A percentile compares a stretch with the other conserved stretches of the same genome.
Conservation (phyloP, 1,140 invertebrate species). For the Drosophila pseudoobscura region DNA sequence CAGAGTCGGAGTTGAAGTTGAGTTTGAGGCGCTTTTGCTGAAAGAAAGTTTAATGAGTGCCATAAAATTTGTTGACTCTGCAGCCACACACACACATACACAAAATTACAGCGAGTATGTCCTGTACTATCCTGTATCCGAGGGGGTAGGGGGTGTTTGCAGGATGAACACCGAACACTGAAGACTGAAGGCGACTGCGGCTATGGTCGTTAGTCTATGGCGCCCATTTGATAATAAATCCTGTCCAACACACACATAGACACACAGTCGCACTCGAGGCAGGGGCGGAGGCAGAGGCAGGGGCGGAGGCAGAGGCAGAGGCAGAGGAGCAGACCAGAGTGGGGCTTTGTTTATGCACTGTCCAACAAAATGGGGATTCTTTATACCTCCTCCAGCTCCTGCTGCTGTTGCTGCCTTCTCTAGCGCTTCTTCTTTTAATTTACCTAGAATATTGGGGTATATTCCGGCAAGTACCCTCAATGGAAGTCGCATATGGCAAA, state of each 20-base stretch:
- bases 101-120: slow-evolving; percentile 22
- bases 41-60: slow-evolving; percentile 81
- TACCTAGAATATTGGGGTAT: no score
- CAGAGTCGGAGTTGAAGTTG: slow-evolving; percentile 20
- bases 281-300: neutral
- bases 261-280: slow-evolving; percentile 25
- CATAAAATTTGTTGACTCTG: slow-evolving; percentile 78
- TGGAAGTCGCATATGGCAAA: no score
- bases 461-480: no score
- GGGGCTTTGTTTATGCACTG: slow-evolving; percentile 71
- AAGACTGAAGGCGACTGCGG: slow-evolving; percentile 44
- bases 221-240: slow-evolving; percentile 80
- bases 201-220: slow-evolving; percentile 73
- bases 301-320: neutral
- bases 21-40: slow-evolving; percentile 63
- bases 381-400: slow-evolving; percentile 6
- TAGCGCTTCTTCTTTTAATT: no score
- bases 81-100: slow-evolving; percentile 27
- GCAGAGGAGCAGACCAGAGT: slow-evolving; percentile 9
- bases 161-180: slow-evolving; percentile 2
- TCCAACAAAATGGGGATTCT: slow-evolving; percentile 41
- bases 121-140: slow-evolving; percentile 9
- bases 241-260: slow-evolving; percentile 46
- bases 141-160: neutral
- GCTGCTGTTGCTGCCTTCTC: no score